Evolutionary conservation across 2,888 invertebrate species (phyloP), one percentile per base, ranked within the genome.

Genomic region (Bombyx huttoni): DNA sequence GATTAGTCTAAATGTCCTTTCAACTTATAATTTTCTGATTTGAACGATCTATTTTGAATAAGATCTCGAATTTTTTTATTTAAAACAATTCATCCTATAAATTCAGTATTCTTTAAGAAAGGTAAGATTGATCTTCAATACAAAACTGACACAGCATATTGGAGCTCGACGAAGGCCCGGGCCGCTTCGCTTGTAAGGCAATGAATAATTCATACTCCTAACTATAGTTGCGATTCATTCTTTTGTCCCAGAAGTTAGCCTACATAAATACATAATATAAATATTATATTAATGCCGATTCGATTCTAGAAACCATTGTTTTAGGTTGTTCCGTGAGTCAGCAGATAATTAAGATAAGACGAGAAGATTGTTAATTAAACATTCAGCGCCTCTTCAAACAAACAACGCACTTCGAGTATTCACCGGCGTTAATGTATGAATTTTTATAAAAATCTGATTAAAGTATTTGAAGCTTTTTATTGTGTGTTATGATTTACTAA

Each of bases 121-220:
- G 52, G 53, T 52, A 56, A 24, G 64, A 63, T 60, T 64, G 62
- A 65, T 68, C 64, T 69, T 67, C 64, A 64, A 64, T 67, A 70
- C 68, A 67, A 73, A 74, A 70, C 69, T 69, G 70, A 65, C 66
- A 57, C 61, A 67, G 70, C 69, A 65, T 58, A 67, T 67, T 65
- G 63, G 57, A 59, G 57, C 52, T 55, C 61, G 58, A 58, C 55
- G 57, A 59, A 58, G 59, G 60, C 53, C 59, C 59, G 63, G 58
- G 54, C 59, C 55, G 56, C 55, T 61, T 56, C 55, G 56, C 56
- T 61, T 56, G 58, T 62, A 62, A 53, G 53, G 58, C 62, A 52
- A 60, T 77, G 78, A 78, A 78, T 78, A 59, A 78, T 78, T 77
- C 76, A 78, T 74, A 53, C 64, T 63, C 57, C 63, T 63, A 67